A percentile compares a stretch with the other conserved stretches of the same genome.
Conservation (phyloP, 2,888 invertebrate species). For the Ceraclea dissimilis region DNA sequence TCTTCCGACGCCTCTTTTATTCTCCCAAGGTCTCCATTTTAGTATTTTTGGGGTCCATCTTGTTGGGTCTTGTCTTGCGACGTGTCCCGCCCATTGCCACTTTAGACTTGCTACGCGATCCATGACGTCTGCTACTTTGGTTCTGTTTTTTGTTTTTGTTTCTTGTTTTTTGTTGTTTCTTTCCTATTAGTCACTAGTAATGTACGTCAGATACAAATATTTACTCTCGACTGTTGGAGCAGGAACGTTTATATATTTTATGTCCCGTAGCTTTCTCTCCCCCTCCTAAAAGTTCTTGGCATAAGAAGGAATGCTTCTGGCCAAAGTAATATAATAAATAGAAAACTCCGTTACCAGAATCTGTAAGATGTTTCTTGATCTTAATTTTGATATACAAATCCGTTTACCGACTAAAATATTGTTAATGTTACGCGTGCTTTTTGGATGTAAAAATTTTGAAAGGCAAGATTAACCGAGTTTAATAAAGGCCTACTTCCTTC, state of each 20-base stretch:
- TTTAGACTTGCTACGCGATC: too few species aligned
- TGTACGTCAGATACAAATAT: too few species aligned
- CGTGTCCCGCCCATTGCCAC: too few species aligned
- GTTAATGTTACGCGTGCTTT: constrained; percentile 1
- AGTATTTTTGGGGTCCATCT: too few species aligned
- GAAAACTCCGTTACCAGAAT: constrained; percentile 10
- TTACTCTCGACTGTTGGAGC: too few species aligned
- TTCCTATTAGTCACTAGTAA: too few species aligned
- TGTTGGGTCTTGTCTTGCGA: too few species aligned
- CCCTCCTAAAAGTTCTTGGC: constrained; percentile 2
- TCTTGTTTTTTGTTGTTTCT: too few species aligned
- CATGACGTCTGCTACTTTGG: too few species aligned
- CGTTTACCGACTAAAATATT: constrained; percentile 8
- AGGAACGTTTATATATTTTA: not conserved
- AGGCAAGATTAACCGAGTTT: constrained; percentile 3
- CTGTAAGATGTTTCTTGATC: constrained; percentile 8
- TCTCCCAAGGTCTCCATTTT: too few species aligned
- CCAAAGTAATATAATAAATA: constrained; percentile 17
- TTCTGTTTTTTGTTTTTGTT: too few species aligned
- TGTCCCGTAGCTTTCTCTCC: not conserved
- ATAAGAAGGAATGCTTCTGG: not conserved
- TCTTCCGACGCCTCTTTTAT: too few species aligned
- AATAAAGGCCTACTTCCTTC: not conserved
- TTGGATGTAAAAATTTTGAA: not conserved
- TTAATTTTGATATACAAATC: constrained; percentile 10